These are phyloP conservation scores for Danio kyathit DNA, from an alignment of 2,797 vertebrate genomes.

Conservation along the genomic window DNA sequence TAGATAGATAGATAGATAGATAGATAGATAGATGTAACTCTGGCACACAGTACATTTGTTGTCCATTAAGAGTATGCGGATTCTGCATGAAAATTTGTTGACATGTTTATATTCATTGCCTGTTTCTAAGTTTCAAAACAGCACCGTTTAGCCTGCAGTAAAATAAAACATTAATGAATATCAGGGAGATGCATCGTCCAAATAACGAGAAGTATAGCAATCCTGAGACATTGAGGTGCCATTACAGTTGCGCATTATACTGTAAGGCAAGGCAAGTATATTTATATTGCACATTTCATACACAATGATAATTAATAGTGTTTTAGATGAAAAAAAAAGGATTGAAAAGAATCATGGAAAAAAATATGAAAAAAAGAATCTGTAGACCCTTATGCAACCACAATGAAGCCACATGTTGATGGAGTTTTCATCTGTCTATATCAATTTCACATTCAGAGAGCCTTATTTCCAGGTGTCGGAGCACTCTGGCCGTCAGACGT, in stretches of 20 bases:
- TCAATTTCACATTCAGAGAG: slow-evolving; percentile 13
- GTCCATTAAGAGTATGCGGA: not conserved
- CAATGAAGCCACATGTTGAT: not conserved
- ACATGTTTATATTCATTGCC: slow-evolving; percentile 12
- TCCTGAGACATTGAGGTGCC: not conserved
- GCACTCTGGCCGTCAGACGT: slow-evolving; percentile 17
- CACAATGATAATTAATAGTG: too few relatives aligned
- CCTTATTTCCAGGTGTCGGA: slow-evolving; percentile 22
- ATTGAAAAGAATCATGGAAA: too few relatives aligned
- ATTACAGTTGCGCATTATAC: not conserved
- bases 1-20: too few relatives aligned
- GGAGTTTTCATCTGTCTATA: slow-evolving; percentile 14
- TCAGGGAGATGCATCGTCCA: not conserved
- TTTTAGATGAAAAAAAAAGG: too few relatives aligned
- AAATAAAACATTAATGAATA: slow-evolving; percentile 6
- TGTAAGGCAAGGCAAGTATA: too few relatives aligned
- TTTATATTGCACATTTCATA: too few relatives aligned
- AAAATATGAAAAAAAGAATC: too few relatives aligned
- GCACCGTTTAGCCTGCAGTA: slow-evolving; percentile 7
- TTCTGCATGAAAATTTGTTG: slow-evolving; percentile 16
- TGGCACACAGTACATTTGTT: not conserved
- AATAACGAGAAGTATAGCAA: not conserved
- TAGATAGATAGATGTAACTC: too few relatives aligned
- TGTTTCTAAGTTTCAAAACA: slow-evolving; percentile 21
- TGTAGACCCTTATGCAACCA: not conserved